Conservation (phyloP, 2,797 vertebrate species). For the Micrastur ruficollis region DNA sequence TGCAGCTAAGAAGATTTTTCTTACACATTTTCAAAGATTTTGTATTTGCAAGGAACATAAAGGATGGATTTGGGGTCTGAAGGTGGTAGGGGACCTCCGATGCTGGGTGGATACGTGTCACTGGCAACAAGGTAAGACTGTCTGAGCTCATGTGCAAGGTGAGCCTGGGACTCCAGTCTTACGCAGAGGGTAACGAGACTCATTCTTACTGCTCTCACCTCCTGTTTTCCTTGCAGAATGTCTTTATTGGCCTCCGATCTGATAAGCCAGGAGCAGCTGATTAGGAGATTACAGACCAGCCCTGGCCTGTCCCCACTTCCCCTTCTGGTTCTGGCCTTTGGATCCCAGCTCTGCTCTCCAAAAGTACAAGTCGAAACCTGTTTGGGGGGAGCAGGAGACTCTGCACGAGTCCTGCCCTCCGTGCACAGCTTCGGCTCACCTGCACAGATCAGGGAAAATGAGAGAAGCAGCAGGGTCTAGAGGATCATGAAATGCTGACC, state of each 20-base stretch:
- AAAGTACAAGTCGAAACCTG: accelerated
- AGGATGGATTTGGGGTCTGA: neutral
- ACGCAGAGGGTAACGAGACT: accelerated
- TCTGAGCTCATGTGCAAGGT: neutral
- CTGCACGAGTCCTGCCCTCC: accelerated
- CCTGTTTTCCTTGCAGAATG: neutral
- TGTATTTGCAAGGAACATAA: neutral
- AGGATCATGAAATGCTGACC: neutral
- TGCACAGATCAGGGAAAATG: accelerated
- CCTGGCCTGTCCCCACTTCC: neutral
- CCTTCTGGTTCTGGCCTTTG: neutral
- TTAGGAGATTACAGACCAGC: neutral
- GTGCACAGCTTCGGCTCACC: accelerated
- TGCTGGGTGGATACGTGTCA: accelerated
- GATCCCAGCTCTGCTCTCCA: neutral
- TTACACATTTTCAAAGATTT: neutral
- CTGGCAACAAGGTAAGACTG: neutral
- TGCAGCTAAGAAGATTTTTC: neutral
- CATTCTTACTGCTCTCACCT: neutral
- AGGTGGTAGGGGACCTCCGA: neutral
- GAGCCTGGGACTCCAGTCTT: neutral
- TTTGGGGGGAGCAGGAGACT: neutral
- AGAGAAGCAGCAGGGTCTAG: neutral
- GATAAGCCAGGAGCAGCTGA: neutral
- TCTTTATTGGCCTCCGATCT: neutral